A percentile compares a stretch with the other conserved stretches of the same genome.
phyloP scores from a whole-genome alignment of 2,888 invertebrate species.

The Sphaerophoria taeniata region DNA sequence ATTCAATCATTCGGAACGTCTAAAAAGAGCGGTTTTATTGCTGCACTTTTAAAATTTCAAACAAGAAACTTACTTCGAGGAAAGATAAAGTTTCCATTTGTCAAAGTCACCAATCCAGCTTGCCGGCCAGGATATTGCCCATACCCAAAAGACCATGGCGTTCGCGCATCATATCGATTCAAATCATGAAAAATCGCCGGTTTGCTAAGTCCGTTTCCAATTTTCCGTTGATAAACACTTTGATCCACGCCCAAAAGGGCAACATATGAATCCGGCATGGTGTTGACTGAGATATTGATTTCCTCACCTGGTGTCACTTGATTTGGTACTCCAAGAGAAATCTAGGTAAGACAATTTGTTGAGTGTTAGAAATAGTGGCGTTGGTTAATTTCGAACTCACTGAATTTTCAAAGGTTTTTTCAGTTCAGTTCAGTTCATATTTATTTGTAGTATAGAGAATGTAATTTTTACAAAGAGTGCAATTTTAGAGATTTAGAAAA shows the following conservation, averaged over 20 bases:
- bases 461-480: too few species aligned
- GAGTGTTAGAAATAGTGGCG: too few species aligned
- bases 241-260: constrained; percentile 95
- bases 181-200: constrained; percentile 86
- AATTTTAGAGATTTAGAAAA: too few species aligned
- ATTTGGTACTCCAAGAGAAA: constrained; percentile 87
- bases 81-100: constrained; percentile 80
- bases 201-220: constrained; percentile 85
- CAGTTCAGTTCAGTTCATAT: constrained; percentile 74
- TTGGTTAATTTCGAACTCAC: constrained; percentile 83
- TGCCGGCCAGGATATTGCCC: constrained; percentile 79
- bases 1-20: constrained; percentile 17
- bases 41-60: not conserved
- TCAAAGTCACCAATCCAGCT: constrained; percentile 80
- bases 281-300: constrained; percentile 90
- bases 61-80: constrained; percentile 77
- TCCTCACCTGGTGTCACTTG: constrained; percentile 90
- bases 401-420: constrained; percentile 91
- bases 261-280: constrained; percentile 93
- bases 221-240: constrained; percentile 88
- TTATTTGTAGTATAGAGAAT: too few species aligned
- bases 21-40: not conserved
- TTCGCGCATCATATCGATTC: constrained; percentile 85
- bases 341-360: constrained; percentile 81
- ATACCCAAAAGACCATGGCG: constrained; percentile 79